Base-by-base conservation (phyloP, 2,888 invertebrate genomes). In the Zygothrica quintamaculata region DNA sequence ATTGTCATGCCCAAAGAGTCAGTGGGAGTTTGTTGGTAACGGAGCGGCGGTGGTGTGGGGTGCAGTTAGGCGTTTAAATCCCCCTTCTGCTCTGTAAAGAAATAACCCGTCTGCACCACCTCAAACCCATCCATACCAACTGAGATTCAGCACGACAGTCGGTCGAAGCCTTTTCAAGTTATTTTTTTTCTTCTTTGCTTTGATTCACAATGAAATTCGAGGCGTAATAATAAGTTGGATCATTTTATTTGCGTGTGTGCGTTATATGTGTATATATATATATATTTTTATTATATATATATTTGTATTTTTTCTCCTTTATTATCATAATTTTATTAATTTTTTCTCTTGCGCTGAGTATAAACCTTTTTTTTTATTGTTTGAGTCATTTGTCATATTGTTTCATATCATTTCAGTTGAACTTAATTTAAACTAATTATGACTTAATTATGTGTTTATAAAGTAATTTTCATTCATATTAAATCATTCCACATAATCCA, bases 391-490 rank as follows among this genome's bases (percentile, higher is more conserved):
- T 72, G 67, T 75, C 78, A 77, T 81, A 81, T 87, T 79, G 86
- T 80, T 74, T 67, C 55, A 53, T 37, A 53, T 37, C 9, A 33
- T n/a, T 33, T 33, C n/a, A 33, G 11, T 33, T 9, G 33, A 33
- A 5, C 11, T 5, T 3, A 33, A 26, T 56, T 61, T 50, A 66
- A 52, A 52, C 61, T 69, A 67, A 65, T 88, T 81, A 81, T 81
- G 82, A 87, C 76, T 88, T 86, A 88, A 86, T 86, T 86, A 88
- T 84, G 87, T 77, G 81, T 74, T 75, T 74, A 57, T 78, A 62
- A 70, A 74, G 58, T 65, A 69, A 69, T 70, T 69, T 64, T 55
- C 52, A 56, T n/a, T n/a, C n/a, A n/a, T n/a, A n/a, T n/a, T n/a
- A n/a, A n/a, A n/a, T n/a, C n/a, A n/a, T n/a, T n/a, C n/a, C n/a